Conservation (phyloP, 2,113 vertebrate species). For the Podocnemis expansa region DNA sequence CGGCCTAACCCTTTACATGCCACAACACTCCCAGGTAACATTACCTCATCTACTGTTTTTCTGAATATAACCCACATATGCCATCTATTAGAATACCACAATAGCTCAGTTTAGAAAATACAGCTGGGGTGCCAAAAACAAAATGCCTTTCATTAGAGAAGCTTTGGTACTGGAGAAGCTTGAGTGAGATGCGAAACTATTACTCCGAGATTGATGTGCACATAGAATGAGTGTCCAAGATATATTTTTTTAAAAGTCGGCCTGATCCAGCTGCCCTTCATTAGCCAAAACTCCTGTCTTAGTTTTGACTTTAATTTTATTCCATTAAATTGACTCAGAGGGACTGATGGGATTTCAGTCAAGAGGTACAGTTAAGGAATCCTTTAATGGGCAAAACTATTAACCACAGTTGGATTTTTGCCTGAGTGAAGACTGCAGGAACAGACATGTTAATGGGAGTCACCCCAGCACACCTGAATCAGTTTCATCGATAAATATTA, state of each 20-base stretch:
- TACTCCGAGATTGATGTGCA: neutral
- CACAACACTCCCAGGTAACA: neutral
- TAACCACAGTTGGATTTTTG: neutral
- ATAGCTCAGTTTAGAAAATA: neutral
- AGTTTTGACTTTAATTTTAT: neutral
- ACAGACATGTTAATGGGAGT: neutral
- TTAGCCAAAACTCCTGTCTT: neutral
- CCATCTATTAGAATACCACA: neutral
- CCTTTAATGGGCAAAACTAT: neutral
- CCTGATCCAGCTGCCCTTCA: neutral
- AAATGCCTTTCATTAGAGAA: neutral
- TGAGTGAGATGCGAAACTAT: neutral
- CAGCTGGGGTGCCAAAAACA: neutral
- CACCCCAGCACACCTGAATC: neutral
- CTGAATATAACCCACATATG: neutral
- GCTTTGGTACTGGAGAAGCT: neutral
- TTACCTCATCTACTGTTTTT: neutral
- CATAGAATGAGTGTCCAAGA: neutral
- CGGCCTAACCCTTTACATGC: neutral
- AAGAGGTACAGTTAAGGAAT: neutral
- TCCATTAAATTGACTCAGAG: rapidly evolving
- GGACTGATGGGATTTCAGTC: neutral
- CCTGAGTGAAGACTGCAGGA: neutral
- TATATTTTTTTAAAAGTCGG: too few species aligned
- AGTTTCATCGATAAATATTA: neutral